Evolutionary conservation across 2,113 vertebrate genomes (phyloP), one percentile per base, ranked within the genome.

Genomic region (Microtus pennsylvanicus): DNA sequence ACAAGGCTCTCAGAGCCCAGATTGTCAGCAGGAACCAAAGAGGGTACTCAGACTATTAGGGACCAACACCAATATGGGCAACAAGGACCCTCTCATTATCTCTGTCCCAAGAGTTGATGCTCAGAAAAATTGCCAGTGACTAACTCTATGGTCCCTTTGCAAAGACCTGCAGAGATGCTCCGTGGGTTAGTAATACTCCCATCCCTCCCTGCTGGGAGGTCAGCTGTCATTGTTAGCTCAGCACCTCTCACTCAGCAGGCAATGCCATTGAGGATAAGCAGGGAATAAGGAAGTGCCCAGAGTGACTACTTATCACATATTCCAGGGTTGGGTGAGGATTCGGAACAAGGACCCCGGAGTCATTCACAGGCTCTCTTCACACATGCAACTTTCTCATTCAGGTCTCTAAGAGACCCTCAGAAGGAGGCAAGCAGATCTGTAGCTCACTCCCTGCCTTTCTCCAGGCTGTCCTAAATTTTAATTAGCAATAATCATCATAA

Each of bases 81-180:
- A 2, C 3, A 4, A 2, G n/a, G 7, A 16, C 2, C 0, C 7
- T 0, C 35, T 82, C 86, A 45, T 81, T 92, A 95, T 4, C 22
- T 58, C 38, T 35, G 6, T 95, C 82, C 89, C 50, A 58, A 89
- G 69, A 63, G 69, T 67, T 97, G 91, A 96, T 93, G 92, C 97
- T 92, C 93, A 82, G 91, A 47, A 90, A 97, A 47, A 87, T 55
- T 5, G 33, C 85, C 70, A 96, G 61, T 94, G 42, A 24, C 33
- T 88, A 10, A 47, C 80, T 98, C 93, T 87, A n/a, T 58, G 67
- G 94, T 45, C 96, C 67, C 86, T 98, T 86, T 67, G 70, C 47
- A 91, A 94, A 97, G 30, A 16, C 24, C 63, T 88, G 86, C 47
- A 24, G 10, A 33, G 63, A 76, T 24, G 13, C 50, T 38, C 55